Percentiles rank a stretch among this genome's conserved stretches.
These are phyloP conservation scores for Carduelis carduelis DNA, from an alignment of 2,797 vertebrate species.

Conservation along the genomic window DNA sequence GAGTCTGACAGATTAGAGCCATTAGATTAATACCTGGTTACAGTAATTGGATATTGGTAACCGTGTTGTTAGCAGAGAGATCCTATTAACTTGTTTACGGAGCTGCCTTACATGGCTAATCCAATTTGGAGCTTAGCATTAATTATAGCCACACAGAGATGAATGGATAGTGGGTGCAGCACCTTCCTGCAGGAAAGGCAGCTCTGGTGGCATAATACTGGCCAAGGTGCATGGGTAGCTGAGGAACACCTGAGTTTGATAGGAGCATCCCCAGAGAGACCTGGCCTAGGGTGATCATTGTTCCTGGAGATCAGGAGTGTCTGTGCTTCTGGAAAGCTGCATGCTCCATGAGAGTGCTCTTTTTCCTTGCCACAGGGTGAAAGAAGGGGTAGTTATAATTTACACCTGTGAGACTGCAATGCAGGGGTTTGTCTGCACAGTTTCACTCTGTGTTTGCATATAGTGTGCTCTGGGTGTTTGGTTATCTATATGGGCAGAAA, in stretches of 20 bases:
- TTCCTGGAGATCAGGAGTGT: neutral
- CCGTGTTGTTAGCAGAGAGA: conserved; percentile 50
- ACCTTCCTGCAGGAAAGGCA: conserved; percentile 7
- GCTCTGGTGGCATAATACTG: neutral
- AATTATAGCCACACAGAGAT: conserved; percentile 42
- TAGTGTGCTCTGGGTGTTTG: neutral
- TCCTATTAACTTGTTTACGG: conserved; percentile 65
- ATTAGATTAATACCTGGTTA: conserved; percentile 71
- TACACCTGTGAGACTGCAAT: neutral
- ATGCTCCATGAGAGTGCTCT: rapidly evolving
- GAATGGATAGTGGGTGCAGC: conserved; percentile 30
- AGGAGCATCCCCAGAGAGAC: neutral
- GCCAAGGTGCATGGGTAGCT: neutral
- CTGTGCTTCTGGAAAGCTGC: neutral
- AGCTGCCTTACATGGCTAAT: conserved; percentile 65
- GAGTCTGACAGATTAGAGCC: conserved; percentile 54
- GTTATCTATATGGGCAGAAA: neutral
- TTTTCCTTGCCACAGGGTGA: neutral
- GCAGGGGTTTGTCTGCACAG: neutral
- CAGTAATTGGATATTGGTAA: conserved; percentile 68
- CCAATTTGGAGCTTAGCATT: conserved; percentile 60
- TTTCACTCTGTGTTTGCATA: neutral
- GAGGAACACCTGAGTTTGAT: neutral
- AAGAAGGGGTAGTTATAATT: neutral
- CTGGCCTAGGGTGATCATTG: rapidly evolving